Percentiles rank a stretch among this genome's conserved stretches.
These are phyloP conservation scores for Aphaenogaster ashmeadi DNA, from an alignment of 1,140 invertebrate species.

Conservation along the genomic window DNA sequence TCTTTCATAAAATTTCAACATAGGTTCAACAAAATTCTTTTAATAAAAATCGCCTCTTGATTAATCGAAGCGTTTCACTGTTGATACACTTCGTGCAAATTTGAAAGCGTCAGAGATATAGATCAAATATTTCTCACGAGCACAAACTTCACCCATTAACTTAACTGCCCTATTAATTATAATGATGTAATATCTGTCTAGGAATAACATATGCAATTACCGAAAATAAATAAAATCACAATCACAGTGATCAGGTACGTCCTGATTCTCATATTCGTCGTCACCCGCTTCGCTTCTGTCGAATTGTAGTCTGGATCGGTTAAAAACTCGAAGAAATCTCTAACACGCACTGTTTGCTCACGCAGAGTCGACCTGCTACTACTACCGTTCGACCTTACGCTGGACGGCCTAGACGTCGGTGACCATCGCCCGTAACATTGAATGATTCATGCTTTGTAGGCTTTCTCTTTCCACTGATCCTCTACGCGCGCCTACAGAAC, in stretches of 20 bases:
- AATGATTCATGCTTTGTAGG: conserved; percentile 56
- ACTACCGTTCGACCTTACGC: conserved; percentile 60
- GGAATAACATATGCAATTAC: conserved; percentile 69
- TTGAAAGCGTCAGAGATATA: background rate
- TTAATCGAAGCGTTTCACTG: background rate
- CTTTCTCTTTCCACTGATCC: conserved; percentile 78
- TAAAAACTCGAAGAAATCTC: background rate
- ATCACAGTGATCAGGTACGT: conserved; percentile 73
- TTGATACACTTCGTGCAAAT: background rate
- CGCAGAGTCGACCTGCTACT: conserved; percentile 52
- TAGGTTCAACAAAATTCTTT: background rate
- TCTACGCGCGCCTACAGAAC: background rate
- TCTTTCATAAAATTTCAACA: background rate
- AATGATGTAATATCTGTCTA: background rate
- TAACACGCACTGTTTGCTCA: conserved; percentile 54
- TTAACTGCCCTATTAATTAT: background rate
- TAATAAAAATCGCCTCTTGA: background rate
- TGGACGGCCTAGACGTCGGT: conserved; percentile 35
- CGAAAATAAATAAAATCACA: conserved; percentile 75
- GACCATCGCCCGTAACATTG: conserved; percentile 57
- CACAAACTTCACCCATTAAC: background rate
- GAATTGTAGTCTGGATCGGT: background rate
- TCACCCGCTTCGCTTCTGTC: background rate
- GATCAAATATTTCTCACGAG: background rate
- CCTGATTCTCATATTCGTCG: conserved; percentile 76